These are phyloP conservation scores for Agrochola macilenta DNA, from an alignment of 2,888 invertebrate genomes.

Conservation along the genomic window DNA sequence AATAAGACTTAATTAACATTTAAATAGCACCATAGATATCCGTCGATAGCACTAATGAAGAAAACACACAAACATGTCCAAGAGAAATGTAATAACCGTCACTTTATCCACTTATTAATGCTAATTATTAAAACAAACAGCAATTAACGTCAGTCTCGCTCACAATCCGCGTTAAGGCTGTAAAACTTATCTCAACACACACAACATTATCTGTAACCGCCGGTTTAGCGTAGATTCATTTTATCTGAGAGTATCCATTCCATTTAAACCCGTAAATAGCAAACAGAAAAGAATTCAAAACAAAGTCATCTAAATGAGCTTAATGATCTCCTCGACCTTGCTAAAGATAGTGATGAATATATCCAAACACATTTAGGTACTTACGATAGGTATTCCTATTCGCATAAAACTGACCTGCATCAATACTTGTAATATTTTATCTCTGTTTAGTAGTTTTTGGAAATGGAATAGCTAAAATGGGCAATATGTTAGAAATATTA, in stretches of 20 bases:
- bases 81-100: conserved; percentile 16
- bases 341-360: not conserved
- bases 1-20: not conserved
- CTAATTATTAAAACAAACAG: conserved; percentile 13
- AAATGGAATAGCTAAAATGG: too few relatives aligned
- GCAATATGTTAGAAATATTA: not conserved
- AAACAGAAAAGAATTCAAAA: not conserved
- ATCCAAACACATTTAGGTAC: not conserved
- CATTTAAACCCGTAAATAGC: not conserved
- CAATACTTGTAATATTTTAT: not conserved
- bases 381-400: not conserved
- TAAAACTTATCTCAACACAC: conserved; percentile 17
- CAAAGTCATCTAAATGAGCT: not conserved
- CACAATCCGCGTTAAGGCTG: conserved; percentile 27
- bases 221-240: not conserved
- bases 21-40: too few relatives aligned
- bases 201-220: conserved; percentile 34
- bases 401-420: not conserved
- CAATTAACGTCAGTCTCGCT: conserved; percentile 23
- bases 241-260: not conserved
- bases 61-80: not conserved
- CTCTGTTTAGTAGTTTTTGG: not conserved
- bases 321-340: not conserved
- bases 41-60: not conserved
- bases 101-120: conserved; percentile 3